These are phyloP conservation scores for Jacana jacana DNA, from an alignment of 2,113 vertebrate genomes.

Conservation along the genomic window DNA sequence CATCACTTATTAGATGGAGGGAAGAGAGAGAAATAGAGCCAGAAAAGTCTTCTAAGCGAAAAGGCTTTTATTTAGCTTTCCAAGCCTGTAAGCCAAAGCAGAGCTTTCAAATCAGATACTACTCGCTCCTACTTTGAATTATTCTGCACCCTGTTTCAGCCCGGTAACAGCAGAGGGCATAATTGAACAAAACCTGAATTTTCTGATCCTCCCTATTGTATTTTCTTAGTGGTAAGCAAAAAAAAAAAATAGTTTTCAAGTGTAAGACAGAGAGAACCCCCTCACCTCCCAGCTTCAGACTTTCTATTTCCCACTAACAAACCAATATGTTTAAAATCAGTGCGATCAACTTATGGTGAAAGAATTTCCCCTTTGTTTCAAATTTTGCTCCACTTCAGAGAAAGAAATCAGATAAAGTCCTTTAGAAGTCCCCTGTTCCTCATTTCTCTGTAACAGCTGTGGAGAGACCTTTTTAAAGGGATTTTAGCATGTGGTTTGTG, in stretches of 20 bases:
- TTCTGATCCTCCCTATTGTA: neutral
- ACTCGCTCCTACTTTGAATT: neutral
- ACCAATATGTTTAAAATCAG: neutral
- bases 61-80: slow-evolving; percentile 7
- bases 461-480: neutral
- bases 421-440: neutral
- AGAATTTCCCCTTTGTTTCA: neutral
- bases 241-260: neutral
- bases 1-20: neutral
- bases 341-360: neutral
- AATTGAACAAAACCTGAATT: neutral
- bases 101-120: neutral
- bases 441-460: neutral
- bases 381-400: neutral
- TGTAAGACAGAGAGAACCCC: neutral
- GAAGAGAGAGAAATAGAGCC: neutral
- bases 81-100: neutral
- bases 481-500: neutral
- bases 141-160: neutral
- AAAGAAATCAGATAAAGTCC: neutral
- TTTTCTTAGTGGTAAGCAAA: neutral
- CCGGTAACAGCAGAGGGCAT: neutral
- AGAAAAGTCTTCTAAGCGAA: neutral
- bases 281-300: neutral
- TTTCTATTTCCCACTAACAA: neutral